Evolutionary conservation across 2,888 invertebrate species (phyloP).

Genomic region (Stictocephala bisonia): DNA sequence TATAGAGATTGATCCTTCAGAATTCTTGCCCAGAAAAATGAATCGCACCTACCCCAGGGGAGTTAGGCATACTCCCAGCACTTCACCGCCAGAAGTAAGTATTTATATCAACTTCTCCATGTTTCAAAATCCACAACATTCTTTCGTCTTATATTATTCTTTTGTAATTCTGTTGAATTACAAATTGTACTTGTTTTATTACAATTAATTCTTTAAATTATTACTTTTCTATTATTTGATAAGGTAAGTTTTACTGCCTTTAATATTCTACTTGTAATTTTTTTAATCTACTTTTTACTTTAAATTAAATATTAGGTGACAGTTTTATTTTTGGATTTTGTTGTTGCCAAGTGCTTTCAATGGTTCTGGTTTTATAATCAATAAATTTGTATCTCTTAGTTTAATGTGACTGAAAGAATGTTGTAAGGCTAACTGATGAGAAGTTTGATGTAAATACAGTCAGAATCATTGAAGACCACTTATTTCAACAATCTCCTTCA

Average conservation of each 20-base stretch:
- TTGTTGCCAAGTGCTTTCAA: neutral
- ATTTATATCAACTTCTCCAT: slow-evolving; percentile 8
- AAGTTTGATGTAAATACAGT: too few relatives aligned
- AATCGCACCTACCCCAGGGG: slow-evolving; percentile 13
- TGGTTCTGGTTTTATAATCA: slow-evolving; percentile 13
- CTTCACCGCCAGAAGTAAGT: neutral
- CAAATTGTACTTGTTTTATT: too few relatives aligned
- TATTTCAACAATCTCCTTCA: too few relatives aligned
- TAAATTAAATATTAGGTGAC: neutral
- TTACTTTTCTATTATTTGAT: too few relatives aligned
- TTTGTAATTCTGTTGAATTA: too few relatives aligned
- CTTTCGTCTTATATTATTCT: too few relatives aligned
- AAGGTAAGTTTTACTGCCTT: neutral
- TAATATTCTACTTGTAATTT: neutral
- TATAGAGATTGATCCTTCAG: slow-evolving; percentile 14
- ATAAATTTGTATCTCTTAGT: too few relatives aligned
- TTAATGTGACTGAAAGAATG: slow-evolving; percentile 26
- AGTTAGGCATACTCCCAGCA: slow-evolving; percentile 6
- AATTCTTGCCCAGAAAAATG: slow-evolving; percentile 5
- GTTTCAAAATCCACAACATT: slow-evolving; percentile 5
- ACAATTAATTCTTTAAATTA: too few relatives aligned
- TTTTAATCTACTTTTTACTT: neutral
- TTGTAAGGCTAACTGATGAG: too few relatives aligned
- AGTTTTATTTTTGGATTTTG: neutral
- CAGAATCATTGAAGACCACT: too few relatives aligned